Base-by-base conservation (phyloP, 2,888 invertebrate species). In the Muschampia staudingeri region DNA sequence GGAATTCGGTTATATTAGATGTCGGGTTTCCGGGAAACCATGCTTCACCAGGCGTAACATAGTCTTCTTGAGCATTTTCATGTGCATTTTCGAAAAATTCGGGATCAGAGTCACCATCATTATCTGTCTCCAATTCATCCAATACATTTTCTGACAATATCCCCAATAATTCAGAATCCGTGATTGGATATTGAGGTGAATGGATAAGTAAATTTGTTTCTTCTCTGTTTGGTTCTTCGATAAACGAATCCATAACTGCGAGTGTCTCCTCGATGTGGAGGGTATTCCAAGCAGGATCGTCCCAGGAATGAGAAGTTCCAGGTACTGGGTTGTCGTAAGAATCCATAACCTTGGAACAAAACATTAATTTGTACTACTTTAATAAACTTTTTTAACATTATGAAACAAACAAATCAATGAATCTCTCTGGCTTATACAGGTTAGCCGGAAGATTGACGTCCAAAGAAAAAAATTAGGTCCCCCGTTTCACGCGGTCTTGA, bases 221-320 rank as follows among this genome's bases (percentile, higher is more conserved):
- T 78, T 78, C 78, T 70, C 78, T 69, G 67, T 69, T 70, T 77
- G 78, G 78, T 44, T 52, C 70, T 69, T 69, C 44, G 34, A 44
- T 73, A n/a, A 73, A 73, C 25, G 73, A 67, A 70, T 52, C 78
- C 78, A 71, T 71, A 30, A 65, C 44, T 44, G n/a, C 30, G 67
- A 70, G 48, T 67, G 78, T 78, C 67, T 52, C 70, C 34, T 78
- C 78, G 34, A 81, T 81, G 30, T 70, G 70, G 76, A 80, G 72
- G 19, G 71, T 80, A 19, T 80, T 80, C 82, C 82, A 80, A 80
- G 79, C 79, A 19, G 82, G 82, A 34, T 80, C 80, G 16, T 80
- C 82, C 82, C 82, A 80, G 79, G 82, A 80, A 80, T 80, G 76
- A 76, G 82, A 82, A 76, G 82, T 73, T 73, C 73, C 73, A 73